Base-by-base conservation (phyloP, 2,113 vertebrate species). In the Paratilapia polleni region DNA sequence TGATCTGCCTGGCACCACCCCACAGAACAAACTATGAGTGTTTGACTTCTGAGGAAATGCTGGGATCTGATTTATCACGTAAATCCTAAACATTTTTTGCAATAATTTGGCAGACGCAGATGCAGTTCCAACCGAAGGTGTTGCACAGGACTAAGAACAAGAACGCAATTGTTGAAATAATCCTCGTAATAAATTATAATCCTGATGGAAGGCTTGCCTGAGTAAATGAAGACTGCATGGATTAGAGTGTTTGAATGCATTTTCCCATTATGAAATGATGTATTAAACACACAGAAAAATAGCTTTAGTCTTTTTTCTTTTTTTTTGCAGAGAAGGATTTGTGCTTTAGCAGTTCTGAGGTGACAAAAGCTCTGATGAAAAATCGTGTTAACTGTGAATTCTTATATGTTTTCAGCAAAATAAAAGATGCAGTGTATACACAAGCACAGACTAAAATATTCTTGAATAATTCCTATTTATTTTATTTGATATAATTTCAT, bases 111-210 rank as follows among this genome's bases (percentile, higher is more conserved):
- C 60, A 22, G 8, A 57, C n/a, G 52, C 54, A 57, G 47, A n/a
- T 54, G 22, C 2, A 12, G 2, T 26, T 38, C 24, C 31, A 78
- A 24, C 19, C 26, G 8, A 57, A 13, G 19, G 22, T 43, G 81
- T 66, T 19, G 59, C 59, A 41, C n/a, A 73, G 49, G 70, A 70
- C 63, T 34, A 54, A 34, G 47, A 54, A 34, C 28, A 78, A 64
- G 13, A 81, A 54, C 6, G 2, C 7, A 64, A 62, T 66, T 31
- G 59, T 11, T 57, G 1, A 73, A 84, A 84, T 68, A 60, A 82
- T 88, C 77, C 73, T 19, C 5, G 56, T n/a, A 77, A 77, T 80
- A 80, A 86, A 82, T 78, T 22, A 78, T 80, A 78, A 89, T 87
- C 58, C 78, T 0, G 26, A 86, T 78, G 4, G 20, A 68, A 75